These are phyloP conservation scores for Chloebia gouldiae DNA, from an alignment of 2,113 vertebrate genomes.

Conservation along the genomic window DNA sequence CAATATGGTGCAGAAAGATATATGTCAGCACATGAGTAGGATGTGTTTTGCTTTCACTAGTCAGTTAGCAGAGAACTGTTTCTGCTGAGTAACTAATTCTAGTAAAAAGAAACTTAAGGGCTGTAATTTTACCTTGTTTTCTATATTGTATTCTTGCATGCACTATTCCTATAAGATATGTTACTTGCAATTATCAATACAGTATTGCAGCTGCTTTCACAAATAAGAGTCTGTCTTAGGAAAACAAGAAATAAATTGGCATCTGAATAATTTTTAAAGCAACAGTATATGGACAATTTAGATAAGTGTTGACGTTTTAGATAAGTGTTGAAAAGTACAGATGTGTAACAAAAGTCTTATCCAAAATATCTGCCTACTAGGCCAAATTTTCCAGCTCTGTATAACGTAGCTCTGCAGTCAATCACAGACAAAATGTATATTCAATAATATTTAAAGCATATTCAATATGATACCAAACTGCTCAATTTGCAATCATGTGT, in stretches of 20 bases:
- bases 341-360: neutral
- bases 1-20: neutral
- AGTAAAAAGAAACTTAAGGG: neutral
- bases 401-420: neutral
- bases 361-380: neutral
- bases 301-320: neutral
- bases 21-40: neutral
- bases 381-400: neutral
- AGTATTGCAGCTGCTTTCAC: neutral
- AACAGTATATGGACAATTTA: neutral
- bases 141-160: neutral
- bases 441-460: neutral
- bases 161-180: neutral
- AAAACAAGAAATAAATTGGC: neutral
- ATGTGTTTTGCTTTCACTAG: neutral
- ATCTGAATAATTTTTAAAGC: neutral
- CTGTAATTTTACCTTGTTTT: neutral
- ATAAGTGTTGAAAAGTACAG: neutral
- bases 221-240: neutral
- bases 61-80: neutral
- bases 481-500: neutral
- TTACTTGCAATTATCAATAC: neutral
- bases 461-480: neutral
- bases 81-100: neutral
- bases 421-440: neutral